These are phyloP conservation scores for Rhyacophila evoluta DNA, from an alignment of 2,888 invertebrate species.

Conservation along the genomic window DNA sequence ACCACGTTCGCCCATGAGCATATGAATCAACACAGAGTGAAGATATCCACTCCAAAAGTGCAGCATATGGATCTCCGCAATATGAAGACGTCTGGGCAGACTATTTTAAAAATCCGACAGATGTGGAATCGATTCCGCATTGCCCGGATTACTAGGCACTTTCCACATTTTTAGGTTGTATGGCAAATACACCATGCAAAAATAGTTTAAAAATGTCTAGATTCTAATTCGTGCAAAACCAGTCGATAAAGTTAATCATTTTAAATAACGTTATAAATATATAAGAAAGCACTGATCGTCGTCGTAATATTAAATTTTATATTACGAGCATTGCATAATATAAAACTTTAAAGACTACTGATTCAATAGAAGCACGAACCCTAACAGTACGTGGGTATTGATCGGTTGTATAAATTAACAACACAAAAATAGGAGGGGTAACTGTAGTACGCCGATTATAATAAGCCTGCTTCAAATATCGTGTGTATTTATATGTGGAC, in stretches of 20 bases:
- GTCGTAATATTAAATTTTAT: too few species aligned
- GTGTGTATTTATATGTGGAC: background rate
- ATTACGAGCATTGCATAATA: background rate
- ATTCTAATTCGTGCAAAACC: too few species aligned
- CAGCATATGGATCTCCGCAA: too few species aligned
- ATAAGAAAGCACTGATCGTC: too few species aligned
- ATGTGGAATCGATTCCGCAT: too few species aligned
- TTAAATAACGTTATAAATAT: too few species aligned
- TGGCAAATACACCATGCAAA: background rate
- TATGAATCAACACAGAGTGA: too few species aligned
- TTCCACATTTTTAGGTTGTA: background rate
- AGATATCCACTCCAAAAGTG: too few species aligned
- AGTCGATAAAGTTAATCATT: too few species aligned
- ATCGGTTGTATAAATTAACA: constrained; percentile 33
- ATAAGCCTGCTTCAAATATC: constrained; percentile 16
- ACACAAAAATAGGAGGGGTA: constrained; percentile 30
- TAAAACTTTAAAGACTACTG: constrained; percentile 1
- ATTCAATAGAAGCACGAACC: background rate
- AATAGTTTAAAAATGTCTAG: background rate
- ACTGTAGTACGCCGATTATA: background rate
- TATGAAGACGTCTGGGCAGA: too few species aligned
- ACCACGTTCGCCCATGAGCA: too few species aligned
- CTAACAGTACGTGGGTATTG: constrained; percentile 33
- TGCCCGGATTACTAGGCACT: background rate
- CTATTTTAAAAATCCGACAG: too few species aligned